Base-by-base conservation (phyloP, 1,140 invertebrate genomes). In the Drosophila dunni region DNA sequence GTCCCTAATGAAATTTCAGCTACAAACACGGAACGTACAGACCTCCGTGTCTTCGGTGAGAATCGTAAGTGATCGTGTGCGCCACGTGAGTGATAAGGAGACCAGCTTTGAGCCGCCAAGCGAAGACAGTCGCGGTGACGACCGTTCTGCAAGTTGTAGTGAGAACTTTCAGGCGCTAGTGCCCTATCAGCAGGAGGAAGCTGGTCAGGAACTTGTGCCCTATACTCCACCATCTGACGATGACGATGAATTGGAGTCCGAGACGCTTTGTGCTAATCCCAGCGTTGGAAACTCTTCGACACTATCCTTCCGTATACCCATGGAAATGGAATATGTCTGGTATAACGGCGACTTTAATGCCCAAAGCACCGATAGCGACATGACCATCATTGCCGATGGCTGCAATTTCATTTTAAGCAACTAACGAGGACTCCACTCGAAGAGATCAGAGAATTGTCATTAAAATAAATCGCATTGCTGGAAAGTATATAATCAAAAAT, bases 321-420 rank as follows among this genome's bases (percentile, higher is more conserved):
- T 85, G 9, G 29, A 66, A 4, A 29, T 85, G 54, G 70, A 68
- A 8, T 68, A 68, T n/a, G 82, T 86, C 7, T 85, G 83, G 83
- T 63, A 36, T 40, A 85, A 85, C 42, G 42, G 33, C 2, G 71
- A 63, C 0, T 85, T 48, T 15, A 15, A 54, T 7, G 29, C 61
- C 36, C 8, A 76, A 10, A 82, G 63, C 58, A 75, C 83, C 0
- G 83, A 82, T 1, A 85, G 82, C 36, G 82, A 85, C 1, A 60
- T 77, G 11, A 85, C 82, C 3, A 17, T 85, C 0, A 73, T 42
- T 20, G 71, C 82, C 0, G 82, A 85, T 20, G 83, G 82, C 0
- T 33, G 13, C 10, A 69, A 60, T 46, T 85, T 54, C 24, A 36
- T 51, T 24, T 9, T 71, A 8, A 48, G n/a, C 6, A 45, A 72